Conservation (phyloP, 2,797 vertebrate species). For the Aphelocoma californica region DNA sequence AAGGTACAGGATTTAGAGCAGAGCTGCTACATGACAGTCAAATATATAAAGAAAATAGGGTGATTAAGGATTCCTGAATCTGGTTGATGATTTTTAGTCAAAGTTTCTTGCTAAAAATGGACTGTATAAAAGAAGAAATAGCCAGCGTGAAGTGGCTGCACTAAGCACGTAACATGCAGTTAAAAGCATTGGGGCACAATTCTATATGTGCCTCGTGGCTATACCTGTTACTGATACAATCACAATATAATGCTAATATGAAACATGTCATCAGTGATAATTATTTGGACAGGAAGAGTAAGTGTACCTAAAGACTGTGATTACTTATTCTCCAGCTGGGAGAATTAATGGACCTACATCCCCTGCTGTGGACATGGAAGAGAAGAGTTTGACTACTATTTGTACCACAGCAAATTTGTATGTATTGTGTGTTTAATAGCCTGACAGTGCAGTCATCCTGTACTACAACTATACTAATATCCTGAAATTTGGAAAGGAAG, state of each 20-base stretch:
- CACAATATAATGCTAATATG: neutral
- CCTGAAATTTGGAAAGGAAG: neutral
- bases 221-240: neutral
- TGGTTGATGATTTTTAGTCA: neutral
- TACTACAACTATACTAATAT: neutral
- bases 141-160: neutral
- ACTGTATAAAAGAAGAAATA: neutral
- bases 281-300: neutral
- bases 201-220: neutral
- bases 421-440: neutral
- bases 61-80: neutral
- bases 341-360: neutral
- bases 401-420: neutral
- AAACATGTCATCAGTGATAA: neutral
- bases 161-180: accelerated
- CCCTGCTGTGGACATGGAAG: neutral
- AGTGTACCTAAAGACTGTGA: neutral
- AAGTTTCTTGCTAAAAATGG: neutral
- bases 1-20: neutral
- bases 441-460: neutral
- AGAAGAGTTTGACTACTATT: neutral
- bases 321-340: neutral
- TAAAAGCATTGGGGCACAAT: neutral
- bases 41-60: neutral
- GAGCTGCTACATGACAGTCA: neutral